A percentile compares a stretch with the other conserved stretches of the same genome.
These are phyloP conservation scores for Chrysomallon squamiferum DNA, from an alignment of 1,140 invertebrate species.

Conservation along the genomic window DNA sequence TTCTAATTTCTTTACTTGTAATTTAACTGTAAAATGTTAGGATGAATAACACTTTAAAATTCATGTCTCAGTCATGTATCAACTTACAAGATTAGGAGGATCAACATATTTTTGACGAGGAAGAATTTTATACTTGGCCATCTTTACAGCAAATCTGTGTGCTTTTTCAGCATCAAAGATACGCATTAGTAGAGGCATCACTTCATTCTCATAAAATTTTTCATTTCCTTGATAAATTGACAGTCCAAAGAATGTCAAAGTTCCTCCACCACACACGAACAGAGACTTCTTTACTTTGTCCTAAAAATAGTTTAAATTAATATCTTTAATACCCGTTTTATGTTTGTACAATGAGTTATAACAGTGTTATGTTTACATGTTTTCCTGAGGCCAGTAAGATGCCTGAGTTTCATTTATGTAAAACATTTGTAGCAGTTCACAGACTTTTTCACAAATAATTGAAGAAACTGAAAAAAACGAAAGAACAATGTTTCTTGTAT, in stretches of 20 bases:
- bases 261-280: slow-evolving; percentile 69
- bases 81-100: slow-evolving; percentile 47
- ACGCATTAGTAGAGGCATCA: slow-evolving; percentile 76
- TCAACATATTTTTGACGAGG: slow-evolving; percentile 60
- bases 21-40: background rate
- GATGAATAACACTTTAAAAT: background rate
- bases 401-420: too few species aligned
- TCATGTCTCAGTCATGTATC: background rate
- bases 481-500: too few species aligned
- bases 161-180: slow-evolving; percentile 75
- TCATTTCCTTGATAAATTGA: slow-evolving; percentile 68
- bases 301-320: slow-evolving; percentile 63
- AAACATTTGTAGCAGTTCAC: too few species aligned
- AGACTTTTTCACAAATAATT: too few species aligned
- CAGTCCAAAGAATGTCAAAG: slow-evolving; percentile 66
- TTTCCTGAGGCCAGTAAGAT: too few species aligned
- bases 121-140: slow-evolving; percentile 78
- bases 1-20: background rate
- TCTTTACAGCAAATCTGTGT: slow-evolving; percentile 77
- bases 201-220: slow-evolving; percentile 76
- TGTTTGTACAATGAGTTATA: too few species aligned
- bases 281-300: slow-evolving; percentile 66
- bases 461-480: too few species aligned
- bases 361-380: too few species aligned
- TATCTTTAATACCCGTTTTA: too few species aligned